Evolutionary conservation across 2,797 vertebrate species (phyloP).

Genomic region (Tauraco hartlaubi): DNA sequence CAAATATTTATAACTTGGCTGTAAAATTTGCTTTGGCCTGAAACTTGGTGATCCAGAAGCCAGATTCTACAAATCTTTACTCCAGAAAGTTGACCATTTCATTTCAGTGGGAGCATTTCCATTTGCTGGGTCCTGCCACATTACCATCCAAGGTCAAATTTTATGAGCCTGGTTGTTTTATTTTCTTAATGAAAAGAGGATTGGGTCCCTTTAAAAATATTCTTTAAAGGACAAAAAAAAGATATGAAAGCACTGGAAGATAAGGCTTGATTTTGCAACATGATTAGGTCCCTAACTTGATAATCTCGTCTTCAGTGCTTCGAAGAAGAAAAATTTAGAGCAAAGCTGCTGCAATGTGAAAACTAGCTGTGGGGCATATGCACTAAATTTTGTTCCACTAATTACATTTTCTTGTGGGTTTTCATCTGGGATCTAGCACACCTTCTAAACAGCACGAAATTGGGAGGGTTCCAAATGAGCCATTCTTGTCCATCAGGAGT

Average conservation of each 20-base stretch:
- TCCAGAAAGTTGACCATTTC: background rate
- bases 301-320: slow-evolving; percentile 25
- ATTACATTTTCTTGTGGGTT: slow-evolving; percentile 59
- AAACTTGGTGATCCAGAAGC: slow-evolving; percentile 7
- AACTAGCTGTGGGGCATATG: background rate
- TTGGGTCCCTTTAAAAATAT: background rate
- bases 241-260: background rate
- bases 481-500: slow-evolving; percentile 44
- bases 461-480: slow-evolving; percentile 44
- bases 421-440: slow-evolving; percentile 45
- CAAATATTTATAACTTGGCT: slow-evolving; percentile 28
- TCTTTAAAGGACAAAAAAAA: background rate
- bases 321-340: background rate
- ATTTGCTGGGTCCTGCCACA: background rate
- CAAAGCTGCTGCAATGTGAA: slow-evolving; percentile 31
- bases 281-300: slow-evolving; percentile 31
- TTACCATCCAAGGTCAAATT: background rate
- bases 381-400: slow-evolving; percentile 53
- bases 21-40: slow-evolving; percentile 6
- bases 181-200: background rate
- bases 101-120: background rate
- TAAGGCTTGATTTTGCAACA: background rate
- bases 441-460: background rate
- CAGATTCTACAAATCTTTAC: background rate
- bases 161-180: background rate